Evolutionary conservation across 1,140 invertebrate genomes (phyloP), one percentile per base, ranked within the genome.

Genomic region (Anoplolepis gracilipes): DNA sequence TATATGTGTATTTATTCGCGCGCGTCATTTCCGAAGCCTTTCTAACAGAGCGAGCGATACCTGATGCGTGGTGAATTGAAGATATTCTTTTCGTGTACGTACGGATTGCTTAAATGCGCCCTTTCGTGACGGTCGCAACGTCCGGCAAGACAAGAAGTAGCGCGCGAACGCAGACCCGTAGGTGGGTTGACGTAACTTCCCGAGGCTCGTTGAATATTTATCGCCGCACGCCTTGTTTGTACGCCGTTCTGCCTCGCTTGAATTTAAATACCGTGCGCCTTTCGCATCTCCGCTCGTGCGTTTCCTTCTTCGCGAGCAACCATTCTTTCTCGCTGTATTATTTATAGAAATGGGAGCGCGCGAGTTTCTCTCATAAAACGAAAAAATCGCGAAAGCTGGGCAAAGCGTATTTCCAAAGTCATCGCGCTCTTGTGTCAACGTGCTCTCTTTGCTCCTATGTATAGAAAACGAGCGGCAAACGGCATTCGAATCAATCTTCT

Each of bases 141-240:
- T 67, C 67, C 65, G 33, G 72, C 70, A 59, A 62, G 42, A 84
- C 39, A 46, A 53, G 59, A 19, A 36, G 69, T 10, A 39, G 55
- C 28, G 55, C 67, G 36, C 64, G 73, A 46, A 10, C 30, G 70
- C 22, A n/a, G 33, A 36, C 53, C 25, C 70, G 67, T 81, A 65
- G 61, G 46, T 36, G 57, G 67, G 42, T 84, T 86, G 75, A 85
- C 81, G 78, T 72, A 73, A 67, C 77, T 70, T 90, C 73, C 78
- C 79, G 75, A 25, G 73, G 64, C 77, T 39, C 86, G 86, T 88
- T 90, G 89, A 90, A 90, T 90, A 90, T 90, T 90, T 90, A 90
- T 90, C 89, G 79, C 53, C 79, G 73, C 75, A 84, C 88, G 61
- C 77, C 89, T 90, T 86, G 89, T 90, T 90, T 85, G 88, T 90